Evolutionary conservation across 2,797 vertebrate species (phyloP).

Genomic region (Megaceryle alcyon): DNA sequence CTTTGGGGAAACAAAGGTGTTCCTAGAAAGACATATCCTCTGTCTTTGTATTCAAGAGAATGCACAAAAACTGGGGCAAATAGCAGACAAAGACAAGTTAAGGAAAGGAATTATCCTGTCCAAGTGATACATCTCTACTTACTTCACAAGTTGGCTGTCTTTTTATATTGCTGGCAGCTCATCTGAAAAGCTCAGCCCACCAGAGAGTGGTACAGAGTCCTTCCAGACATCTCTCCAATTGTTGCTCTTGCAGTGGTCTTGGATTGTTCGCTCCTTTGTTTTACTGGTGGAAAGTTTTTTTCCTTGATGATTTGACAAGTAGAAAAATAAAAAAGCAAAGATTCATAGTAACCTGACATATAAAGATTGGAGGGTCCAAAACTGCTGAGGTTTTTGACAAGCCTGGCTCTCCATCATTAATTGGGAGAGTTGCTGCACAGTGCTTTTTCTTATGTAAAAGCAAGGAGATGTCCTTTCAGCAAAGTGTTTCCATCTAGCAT

Average conservation of each 20-base stretch:
- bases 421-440: neutral
- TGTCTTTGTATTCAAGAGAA: neutral
- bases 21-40: slow-evolving; percentile 8
- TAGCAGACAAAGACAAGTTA: neutral
- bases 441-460: neutral
- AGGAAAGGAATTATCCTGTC: neutral
- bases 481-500: neutral
- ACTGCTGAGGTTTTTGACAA: neutral
- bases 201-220: accelerated
- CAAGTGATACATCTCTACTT: neutral
- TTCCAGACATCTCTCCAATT: neutral
- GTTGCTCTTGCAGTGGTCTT: neutral
- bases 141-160: neutral
- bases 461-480: neutral
- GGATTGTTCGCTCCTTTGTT: neutral
- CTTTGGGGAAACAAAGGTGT: neutral
- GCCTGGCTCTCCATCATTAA: neutral
- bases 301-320: neutral
- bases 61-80: neutral
- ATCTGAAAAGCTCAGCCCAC: neutral
- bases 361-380: neutral
- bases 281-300: neutral
- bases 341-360: neutral
- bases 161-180: neutral
- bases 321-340: neutral